Evolutionary conservation across 2,888 invertebrate species (phyloP), one percentile per base, ranked within the genome.

Genomic region (Eumerus sabulonum): DNA sequence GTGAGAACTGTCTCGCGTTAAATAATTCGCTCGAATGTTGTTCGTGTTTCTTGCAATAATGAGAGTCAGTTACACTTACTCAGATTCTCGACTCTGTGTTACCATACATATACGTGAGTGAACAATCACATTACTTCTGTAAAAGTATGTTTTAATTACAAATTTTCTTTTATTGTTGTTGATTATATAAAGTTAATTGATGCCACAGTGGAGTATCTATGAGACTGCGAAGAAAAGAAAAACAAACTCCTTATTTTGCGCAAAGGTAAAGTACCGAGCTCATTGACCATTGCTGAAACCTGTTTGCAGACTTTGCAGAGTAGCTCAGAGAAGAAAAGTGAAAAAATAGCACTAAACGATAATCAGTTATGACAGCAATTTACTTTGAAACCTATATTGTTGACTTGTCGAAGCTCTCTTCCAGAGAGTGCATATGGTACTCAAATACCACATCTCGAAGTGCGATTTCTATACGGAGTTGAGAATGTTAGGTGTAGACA

Each of bases 131-230:
- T 11, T 14, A 42, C 36, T n/a, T 27, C 35, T 18, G 50, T 11
- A 35, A 7, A 36, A 7, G 11, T 17, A 35, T 16, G 40, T 36
- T 60, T 71, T 76, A 76, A 76, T 76, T 71, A 14, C 60, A 14
- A 40, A 64, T 66, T 76, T 76, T 76, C 64, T 66, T 71, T 60
- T 60, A 59, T 54, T 56, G 36, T 18, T 47, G 40, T n/a, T n/a
- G n/a, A 48, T 62, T 60, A 76, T 56, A 71, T 66, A 71, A 76
- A 38, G 47, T 51, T 68, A 40, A 64, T 63, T 63, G 12, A 51
- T 50, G 11, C 16, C 38, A 70, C 64, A 76, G 63, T 57, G 74
- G 45, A 35, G 40, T 40, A 11, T 11, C n/a, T 9, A 11, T 40
- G 40, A 5, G 40, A 7, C 40, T 40, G 11, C 40, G 9, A 11